phyloP scores from a whole-genome alignment of 2,888 invertebrate genomes.

The Drosophila cognata region DNA sequence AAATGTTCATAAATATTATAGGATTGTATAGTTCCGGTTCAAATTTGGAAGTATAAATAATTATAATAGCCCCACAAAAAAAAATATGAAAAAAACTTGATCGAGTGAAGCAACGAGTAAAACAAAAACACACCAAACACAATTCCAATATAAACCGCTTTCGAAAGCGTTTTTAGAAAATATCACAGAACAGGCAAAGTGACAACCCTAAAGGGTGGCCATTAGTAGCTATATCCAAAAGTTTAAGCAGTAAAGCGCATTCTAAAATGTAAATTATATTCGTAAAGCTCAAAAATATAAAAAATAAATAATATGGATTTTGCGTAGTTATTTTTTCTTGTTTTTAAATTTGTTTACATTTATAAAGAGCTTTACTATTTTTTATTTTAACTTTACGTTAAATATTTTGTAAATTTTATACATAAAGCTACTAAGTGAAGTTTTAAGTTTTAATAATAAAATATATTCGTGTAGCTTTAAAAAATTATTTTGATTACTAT shows the following conservation, averaged over 20 bases:
- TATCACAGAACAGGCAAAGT: slow-evolving; percentile 19
- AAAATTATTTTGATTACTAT: not conserved
- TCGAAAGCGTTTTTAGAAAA: not conserved
- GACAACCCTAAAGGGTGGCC: slow-evolving; percentile 2
- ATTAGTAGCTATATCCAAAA: slow-evolving; percentile 10
- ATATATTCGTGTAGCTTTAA: not conserved
- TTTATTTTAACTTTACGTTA: not conserved
- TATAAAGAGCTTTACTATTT: not conserved
- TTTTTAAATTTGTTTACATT: not conserved
- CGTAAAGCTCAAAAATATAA: not conserved
- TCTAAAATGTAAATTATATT: slow-evolving; percentile 2
- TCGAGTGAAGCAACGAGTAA: slow-evolving; percentile 37
- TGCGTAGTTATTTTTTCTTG: not conserved
- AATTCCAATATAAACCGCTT: slow-evolving; percentile 5
- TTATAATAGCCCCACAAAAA: slow-evolving; percentile 11
- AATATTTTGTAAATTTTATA: not conserved
- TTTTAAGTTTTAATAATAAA: not conserved
- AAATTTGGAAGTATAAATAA: slow-evolving; percentile 31
- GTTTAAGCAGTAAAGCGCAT: slow-evolving; percentile 17
- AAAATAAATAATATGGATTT: not conserved
- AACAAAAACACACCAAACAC: slow-evolving; percentile 34
- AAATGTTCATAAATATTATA: slow-evolving; percentile 46
- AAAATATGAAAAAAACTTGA: not conserved
- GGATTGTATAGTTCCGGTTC: slow-evolving; percentile 21
- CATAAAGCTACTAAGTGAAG: not conserved